Evolutionary conservation across 2,888 invertebrate genomes (phyloP).

Genomic region (Griposia aprilina): DNA sequence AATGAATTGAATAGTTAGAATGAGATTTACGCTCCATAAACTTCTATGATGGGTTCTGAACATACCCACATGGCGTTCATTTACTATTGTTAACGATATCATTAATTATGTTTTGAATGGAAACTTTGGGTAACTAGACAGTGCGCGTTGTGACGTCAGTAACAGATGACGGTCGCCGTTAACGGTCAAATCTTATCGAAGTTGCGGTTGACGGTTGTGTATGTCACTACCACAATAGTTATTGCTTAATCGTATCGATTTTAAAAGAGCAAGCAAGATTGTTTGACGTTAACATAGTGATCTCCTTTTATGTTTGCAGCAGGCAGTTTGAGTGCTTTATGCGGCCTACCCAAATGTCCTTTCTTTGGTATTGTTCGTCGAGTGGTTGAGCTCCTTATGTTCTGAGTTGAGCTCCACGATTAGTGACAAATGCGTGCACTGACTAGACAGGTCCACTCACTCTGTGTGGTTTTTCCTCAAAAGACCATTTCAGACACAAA

Average conservation of each 20-base stretch:
- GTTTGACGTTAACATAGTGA: background rate
- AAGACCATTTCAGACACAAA: too few relatives aligned
- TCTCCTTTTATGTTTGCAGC: too few relatives aligned
- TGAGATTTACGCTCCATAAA: constrained; percentile 36
- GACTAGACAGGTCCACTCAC: too few relatives aligned
- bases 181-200: constrained; percentile 62
- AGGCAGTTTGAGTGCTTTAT: too few relatives aligned
- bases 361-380: too few relatives aligned
- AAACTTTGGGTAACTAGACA: constrained; percentile 14
- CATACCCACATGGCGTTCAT: constrained; percentile 1
- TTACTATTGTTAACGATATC: constrained; percentile 26
- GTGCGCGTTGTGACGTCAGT: constrained; percentile 45
- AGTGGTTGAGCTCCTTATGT: too few relatives aligned
- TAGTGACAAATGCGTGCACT: too few relatives aligned
- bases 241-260: too few relatives aligned
- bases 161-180: constrained; percentile 36
- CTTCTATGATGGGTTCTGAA: constrained; percentile 13
- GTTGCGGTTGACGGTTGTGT: constrained; percentile 31
- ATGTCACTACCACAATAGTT: constrained; percentile 18
- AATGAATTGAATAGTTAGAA: constrained; percentile 19
- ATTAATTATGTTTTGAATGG: constrained; percentile 9
- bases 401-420: too few relatives aligned
- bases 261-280: background rate
- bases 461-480: too few relatives aligned
- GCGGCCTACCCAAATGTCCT: too few relatives aligned